phyloP scores from a whole-genome alignment of 2,113 vertebrate species.

The Condylura cristata region DNA sequence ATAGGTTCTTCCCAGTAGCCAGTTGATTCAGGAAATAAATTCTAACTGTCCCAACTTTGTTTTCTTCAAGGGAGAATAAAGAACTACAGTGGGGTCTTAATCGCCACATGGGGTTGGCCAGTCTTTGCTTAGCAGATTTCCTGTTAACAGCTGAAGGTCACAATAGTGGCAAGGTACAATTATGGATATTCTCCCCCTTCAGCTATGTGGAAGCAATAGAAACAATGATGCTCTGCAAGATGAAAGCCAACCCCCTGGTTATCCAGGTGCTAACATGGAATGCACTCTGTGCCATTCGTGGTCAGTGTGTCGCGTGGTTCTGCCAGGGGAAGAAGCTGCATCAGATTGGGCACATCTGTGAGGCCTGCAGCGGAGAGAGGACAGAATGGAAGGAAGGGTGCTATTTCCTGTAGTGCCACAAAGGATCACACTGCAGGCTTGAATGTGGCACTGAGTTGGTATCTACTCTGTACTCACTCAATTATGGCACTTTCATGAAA shows the following conservation, averaged over 20 bases:
- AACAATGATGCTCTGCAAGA: constrained; percentile 20
- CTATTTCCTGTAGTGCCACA: not conserved
- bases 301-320: not conserved
- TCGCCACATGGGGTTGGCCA: not conserved
- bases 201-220: not conserved
- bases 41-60: not conserved
- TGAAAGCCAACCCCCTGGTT: constrained; percentile 12
- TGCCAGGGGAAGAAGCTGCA: not conserved
- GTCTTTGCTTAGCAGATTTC: constrained; percentile 12
- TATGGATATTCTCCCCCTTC: constrained; percentile 26
- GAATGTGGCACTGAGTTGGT: not conserved
- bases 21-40: constrained; percentile 26
- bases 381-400: not conserved
- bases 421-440: not conserved
- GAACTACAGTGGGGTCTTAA: not conserved
- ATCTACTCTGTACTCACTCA: not conserved
- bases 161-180: not conserved
- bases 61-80: not conserved
- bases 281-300: not conserved
- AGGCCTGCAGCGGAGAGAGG: not conserved
- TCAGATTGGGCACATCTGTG: not conserved
- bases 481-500: not conserved
- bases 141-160: not conserved
- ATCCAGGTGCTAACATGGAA: constrained; percentile 21
- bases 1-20: not conserved